Conservation (phyloP, 23 tunicate species). For the Oikopleura dioica region DNA sequence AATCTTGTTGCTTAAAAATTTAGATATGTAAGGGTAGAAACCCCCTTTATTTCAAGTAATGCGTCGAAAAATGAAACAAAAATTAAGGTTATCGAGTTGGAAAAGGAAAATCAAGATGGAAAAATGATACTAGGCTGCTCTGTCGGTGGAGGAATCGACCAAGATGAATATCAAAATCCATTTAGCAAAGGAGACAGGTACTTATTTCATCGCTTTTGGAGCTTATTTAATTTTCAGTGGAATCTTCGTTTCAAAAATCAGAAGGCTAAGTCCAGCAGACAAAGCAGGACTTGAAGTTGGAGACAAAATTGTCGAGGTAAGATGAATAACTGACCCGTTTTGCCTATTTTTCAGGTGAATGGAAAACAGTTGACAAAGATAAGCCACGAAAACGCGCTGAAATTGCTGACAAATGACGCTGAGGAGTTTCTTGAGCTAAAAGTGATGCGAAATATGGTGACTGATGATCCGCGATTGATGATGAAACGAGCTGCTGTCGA, state of each 20-base stretch:
- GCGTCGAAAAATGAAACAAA: too few species aligned
- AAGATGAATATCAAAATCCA: conserved; percentile 77
- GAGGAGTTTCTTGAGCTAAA: background rate
- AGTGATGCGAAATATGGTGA: conserved; percentile 3
- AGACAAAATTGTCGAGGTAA: background rate
- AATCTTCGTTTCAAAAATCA: background rate
- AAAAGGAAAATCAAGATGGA: conserved; percentile 74
- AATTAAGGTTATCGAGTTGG: conserved; percentile 37
- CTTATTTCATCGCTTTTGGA: too few species aligned
- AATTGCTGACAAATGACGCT: background rate
- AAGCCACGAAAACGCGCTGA: background rate
- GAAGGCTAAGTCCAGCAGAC: background rate
- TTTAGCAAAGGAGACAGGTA: conserved; percentile 17
- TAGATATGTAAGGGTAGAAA: too few species aligned
- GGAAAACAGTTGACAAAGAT: background rate
- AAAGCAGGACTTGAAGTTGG: background rate
- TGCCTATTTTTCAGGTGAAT: background rate
- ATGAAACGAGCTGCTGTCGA: conserved; percentile 10
- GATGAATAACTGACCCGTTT: background rate
- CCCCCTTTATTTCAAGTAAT: too few species aligned
- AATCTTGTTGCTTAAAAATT: too few species aligned
- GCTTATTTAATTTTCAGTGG: too few species aligned
- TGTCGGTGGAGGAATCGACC: conserved; percentile 98
- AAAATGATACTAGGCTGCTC: conserved; percentile 84
- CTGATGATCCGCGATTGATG: conserved; percentile 10